Evolutionary conservation across 2,888 invertebrate genomes (phyloP).

Genomic region (Dorcus hopei): DNA sequence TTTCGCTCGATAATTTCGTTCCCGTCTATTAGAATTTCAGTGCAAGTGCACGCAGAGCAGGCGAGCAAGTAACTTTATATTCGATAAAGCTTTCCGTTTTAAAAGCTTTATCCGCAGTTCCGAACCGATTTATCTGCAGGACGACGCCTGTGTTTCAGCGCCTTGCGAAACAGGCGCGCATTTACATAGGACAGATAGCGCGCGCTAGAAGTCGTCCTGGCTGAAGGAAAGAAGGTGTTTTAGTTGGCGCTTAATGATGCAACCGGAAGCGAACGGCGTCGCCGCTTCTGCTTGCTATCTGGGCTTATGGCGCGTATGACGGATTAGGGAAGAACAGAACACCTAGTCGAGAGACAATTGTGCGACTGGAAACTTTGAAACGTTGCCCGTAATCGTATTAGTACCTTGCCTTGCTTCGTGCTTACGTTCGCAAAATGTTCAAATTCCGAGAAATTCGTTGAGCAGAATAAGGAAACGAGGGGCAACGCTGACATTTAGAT

Average conservation of each 20-base stretch:
- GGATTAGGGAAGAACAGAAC: not conserved
- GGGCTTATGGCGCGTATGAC: not conserved
- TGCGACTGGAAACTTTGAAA: not conserved
- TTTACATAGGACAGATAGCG: not conserved
- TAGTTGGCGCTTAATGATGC: not conserved
- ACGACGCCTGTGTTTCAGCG: no score
- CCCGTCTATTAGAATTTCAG: no score
- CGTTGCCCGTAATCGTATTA: not conserved
- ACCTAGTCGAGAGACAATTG: not conserved
- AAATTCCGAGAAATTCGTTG: not conserved
- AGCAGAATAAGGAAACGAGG: no score
- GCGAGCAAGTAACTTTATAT: no score
- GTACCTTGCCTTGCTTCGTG: not conserved
- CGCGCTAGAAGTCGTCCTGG: not conserved
- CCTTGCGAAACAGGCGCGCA: not conserved
- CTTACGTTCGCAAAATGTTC: not conserved
- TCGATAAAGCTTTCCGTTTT: no score
- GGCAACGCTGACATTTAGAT: no score
- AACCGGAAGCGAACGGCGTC: constrained; percentile 1
- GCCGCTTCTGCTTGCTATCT: not conserved
- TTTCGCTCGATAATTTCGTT: no score
- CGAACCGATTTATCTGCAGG: no score
- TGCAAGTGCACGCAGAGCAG: no score
- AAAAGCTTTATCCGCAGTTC: no score
- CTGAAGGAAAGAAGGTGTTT: not conserved